Evolutionary conservation across 2,113 vertebrate genomes (phyloP), one percentile per base, ranked within the genome.

Genomic region (Apistogramma diplotaenia): DNA sequence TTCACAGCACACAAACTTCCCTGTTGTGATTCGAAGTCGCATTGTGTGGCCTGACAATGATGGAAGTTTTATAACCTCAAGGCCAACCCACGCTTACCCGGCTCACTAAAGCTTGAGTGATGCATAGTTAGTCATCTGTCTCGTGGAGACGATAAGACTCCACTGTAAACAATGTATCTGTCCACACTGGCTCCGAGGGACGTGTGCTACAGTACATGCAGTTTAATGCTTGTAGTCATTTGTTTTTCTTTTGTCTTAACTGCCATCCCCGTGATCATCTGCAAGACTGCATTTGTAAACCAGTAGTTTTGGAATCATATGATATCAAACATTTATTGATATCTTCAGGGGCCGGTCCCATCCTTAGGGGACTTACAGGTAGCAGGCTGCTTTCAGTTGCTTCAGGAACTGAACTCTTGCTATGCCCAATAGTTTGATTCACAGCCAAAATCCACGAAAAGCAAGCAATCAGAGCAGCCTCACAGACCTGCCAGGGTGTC

Each of bases 241-340:
- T 61, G 9, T 2, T 75, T 21, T 46, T 16, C 33, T 70, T 49
- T 11, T 18, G 67, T 21, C 33, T 29, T 54, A 9, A 56, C 19
- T 57, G 70, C 61, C 74, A 85, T 65, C 71, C n/a, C 51, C 58
- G 19, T 79, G 46, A 82, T 65, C 83, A 33, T 33, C 31, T 33
- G 31, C 6, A 33, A 33, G 31, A 65, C 37, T 40, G 35, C 37
- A 0, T 3, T 16, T 62, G 40, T 40, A 15, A 62, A 43, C 21
- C 60, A 40, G n/a, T n/a, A 62, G 23, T 35, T 62, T 62, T 62
- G 35, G 60, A 43, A 62, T 62, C 60, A 62, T 21, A 62, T 62
- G 59, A 40, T 40, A 62, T 62, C 40, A 62, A 62, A 40, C 13
- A 62, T 62, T 1, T 1, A 62, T 9, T 25, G 35, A 62, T 23